Evolutionary conservation across 2,797 vertebrate species (phyloP).

Genomic region (Phyllotis vaccarum): DNA sequence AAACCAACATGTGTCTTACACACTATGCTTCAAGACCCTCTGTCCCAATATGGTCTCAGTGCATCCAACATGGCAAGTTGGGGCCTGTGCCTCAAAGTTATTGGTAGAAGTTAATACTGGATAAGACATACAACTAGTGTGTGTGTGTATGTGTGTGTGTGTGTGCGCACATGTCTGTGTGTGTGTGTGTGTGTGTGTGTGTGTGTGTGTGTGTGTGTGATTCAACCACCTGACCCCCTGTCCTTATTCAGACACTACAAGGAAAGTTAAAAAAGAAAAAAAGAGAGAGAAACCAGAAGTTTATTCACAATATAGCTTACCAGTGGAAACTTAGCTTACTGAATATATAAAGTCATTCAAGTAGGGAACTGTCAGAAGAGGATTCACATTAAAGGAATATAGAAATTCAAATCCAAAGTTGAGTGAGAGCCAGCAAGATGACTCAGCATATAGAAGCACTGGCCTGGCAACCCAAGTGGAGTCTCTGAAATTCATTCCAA

Average conservation of each 20-base stretch:
- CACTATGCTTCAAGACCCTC: not conserved
- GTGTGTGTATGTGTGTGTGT: not conserved
- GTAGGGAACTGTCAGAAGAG: not conserved
- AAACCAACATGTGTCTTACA: not conserved
- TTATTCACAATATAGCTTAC: not conserved
- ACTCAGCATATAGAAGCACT: not conserved
- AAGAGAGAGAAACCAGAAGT: too few species aligned
- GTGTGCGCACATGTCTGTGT: too few species aligned
- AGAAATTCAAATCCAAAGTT: slow-evolving; percentile 3
- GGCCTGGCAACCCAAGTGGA: not conserved
- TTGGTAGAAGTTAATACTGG: not conserved
- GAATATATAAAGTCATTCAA: not conserved
- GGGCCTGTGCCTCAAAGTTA: not conserved
- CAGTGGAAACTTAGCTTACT: not conserved
- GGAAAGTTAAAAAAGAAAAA: not conserved
- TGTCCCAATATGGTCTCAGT: not conserved
- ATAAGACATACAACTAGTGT: not conserved
- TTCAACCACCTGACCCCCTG: not conserved
- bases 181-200: too few species aligned
- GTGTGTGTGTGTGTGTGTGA: not conserved
- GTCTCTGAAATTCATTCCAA: not conserved
- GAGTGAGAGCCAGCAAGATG: not conserved
- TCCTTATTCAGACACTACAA: not conserved
- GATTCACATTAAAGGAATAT: not conserved
- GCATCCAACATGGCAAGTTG: not conserved